Conservation (phyloP, 2,797 vertebrate species). For the Pantherophis alleghaniensis region DNA sequence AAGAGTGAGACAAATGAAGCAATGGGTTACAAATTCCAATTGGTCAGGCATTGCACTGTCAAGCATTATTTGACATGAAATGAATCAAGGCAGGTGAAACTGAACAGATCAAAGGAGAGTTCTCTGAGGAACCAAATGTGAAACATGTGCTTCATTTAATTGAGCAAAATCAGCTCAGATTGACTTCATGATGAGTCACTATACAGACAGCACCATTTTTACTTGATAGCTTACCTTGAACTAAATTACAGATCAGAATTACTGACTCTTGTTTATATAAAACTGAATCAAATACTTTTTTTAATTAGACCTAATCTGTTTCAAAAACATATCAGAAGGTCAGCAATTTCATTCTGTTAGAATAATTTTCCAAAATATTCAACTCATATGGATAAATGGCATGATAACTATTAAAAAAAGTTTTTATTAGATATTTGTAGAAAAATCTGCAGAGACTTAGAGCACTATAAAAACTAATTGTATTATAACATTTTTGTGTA, state of each 20-base stretch:
- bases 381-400: background rate
- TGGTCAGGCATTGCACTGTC: background rate
- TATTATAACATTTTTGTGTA: background rate
- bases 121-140: background rate
- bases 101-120: constrained; percentile 16
- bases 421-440: background rate
- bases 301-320: background rate
- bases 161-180: background rate
- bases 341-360: background rate
- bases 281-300: background rate
- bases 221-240: background rate
- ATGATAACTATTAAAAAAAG: background rate
- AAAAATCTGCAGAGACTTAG: background rate
- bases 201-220: background rate
- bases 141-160: background rate
- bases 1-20: background rate
- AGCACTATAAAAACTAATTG: background rate
- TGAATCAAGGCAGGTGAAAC: constrained; percentile 9
- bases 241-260: background rate
- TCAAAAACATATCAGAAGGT: background rate
- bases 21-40: background rate
- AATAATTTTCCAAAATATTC: background rate
- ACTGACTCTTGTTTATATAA: background rate
- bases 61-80: constrained; percentile 3
- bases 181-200: background rate